Evolutionary conservation across 2,888 invertebrate genomes (phyloP).

Genomic region (Tenthredo distinguenda): DNA sequence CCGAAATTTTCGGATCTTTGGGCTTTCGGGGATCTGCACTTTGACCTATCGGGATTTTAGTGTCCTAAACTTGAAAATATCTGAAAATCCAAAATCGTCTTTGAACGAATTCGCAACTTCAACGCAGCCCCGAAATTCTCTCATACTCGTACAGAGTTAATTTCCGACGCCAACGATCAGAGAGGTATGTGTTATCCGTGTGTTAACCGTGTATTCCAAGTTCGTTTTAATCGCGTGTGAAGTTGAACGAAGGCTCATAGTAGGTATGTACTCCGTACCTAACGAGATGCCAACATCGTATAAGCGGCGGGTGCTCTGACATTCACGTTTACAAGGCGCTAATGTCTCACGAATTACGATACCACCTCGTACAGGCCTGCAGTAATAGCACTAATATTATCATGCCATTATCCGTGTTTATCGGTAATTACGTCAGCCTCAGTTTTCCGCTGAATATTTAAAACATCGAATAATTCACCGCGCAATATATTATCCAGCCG

Average conservation of each 20-base stretch:
- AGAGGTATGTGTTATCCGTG: too few species aligned
- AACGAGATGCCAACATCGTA: slow-evolving; percentile 58
- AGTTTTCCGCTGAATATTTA: slow-evolving; percentile 44
- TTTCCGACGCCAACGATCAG: too few species aligned
- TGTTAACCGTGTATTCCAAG: background rate
- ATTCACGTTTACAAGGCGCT: slow-evolving; percentile 50
- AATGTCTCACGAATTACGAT: slow-evolving; percentile 50
- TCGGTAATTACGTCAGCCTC: slow-evolving; percentile 53
- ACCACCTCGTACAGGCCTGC: background rate
- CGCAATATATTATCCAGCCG: background rate
- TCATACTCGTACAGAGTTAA: too few species aligned
- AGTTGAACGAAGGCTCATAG: slow-evolving; percentile 38
- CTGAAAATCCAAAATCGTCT: too few species aligned
- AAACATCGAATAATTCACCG: background rate
- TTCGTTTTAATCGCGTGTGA: slow-evolving; percentile 41
- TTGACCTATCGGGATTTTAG: too few species aligned
- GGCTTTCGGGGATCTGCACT: too few species aligned
- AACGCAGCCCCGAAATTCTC: too few species aligned
- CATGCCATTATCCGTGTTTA: slow-evolving; percentile 60
- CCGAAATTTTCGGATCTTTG: too few species aligned
- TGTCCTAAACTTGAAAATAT: too few species aligned
- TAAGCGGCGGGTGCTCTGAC: slow-evolving; percentile 40
- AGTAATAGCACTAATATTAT: slow-evolving; percentile 65
- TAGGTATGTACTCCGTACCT: slow-evolving; percentile 48
- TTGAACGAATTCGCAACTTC: too few species aligned